phyloP scores from a whole-genome alignment of 2,797 vertebrate species.

The Lithobates pipiens region DNA sequence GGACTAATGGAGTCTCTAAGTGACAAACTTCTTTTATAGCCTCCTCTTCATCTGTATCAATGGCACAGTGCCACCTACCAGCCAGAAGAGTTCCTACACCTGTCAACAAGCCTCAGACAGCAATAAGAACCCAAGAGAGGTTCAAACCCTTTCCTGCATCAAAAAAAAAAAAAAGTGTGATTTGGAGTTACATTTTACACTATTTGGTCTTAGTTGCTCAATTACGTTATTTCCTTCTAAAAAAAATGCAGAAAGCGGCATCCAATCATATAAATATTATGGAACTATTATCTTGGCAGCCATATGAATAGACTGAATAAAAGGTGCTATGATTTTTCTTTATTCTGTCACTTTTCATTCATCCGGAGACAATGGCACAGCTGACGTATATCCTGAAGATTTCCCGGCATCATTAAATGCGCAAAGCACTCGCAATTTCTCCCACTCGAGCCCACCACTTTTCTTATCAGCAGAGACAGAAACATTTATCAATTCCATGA shows the following conservation, averaged over 20 bases:
- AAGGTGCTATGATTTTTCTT: constrained; percentile 5
- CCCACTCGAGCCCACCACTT: not conserved
- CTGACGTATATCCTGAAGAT: not conserved
- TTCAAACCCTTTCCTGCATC: too few species aligned
- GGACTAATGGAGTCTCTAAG: too few species aligned
- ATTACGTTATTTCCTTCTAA: too few species aligned
- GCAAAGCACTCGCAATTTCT: constrained; percentile 10
- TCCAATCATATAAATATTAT: not conserved
- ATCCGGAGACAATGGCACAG: not conserved
- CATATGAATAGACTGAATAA: constrained; percentile 6
- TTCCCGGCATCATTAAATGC: not conserved
- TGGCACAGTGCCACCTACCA: too few species aligned
- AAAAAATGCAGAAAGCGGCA: too few species aligned
- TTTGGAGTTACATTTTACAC: too few species aligned
- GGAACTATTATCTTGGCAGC: not conserved
- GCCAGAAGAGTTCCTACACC: too few species aligned
- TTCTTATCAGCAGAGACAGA: constrained; percentile 39
- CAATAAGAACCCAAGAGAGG: too few species aligned
- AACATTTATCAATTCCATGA: constrained; percentile 34
- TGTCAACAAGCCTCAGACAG: too few species aligned
- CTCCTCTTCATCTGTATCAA: too few species aligned
- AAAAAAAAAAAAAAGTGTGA: too few species aligned
- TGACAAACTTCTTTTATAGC: too few species aligned
- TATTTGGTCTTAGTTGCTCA: not conserved
- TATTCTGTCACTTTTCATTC: constrained; percentile 32